These are phyloP conservation scores for Lepidothrix coronata DNA, from an alignment of 2,113 vertebrate species.

Conservation along the genomic window DNA sequence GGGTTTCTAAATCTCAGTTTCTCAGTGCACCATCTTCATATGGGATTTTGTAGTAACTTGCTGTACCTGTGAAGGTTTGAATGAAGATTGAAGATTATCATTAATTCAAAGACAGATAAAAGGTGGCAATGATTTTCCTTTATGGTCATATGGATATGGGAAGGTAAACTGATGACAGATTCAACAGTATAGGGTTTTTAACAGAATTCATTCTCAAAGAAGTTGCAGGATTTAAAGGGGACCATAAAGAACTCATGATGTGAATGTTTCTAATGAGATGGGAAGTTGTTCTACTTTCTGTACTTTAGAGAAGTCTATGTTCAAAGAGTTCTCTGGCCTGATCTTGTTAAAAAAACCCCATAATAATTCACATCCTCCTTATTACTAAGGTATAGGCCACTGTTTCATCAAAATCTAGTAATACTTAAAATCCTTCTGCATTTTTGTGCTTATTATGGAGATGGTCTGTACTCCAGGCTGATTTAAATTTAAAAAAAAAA, in stretches of 20 bases:
- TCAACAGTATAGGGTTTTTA: not conserved
- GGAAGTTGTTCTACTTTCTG: not conserved
- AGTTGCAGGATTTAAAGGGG: not conserved
- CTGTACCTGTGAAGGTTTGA: not conserved
- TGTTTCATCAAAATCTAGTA: not conserved
- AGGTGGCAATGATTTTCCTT: not conserved
- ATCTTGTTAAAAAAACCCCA: not conserved
- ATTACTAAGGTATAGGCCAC: not conserved
- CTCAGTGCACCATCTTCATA: not conserved
- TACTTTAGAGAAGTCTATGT: not conserved
- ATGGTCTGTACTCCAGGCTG: not conserved
- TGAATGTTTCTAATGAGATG: not conserved
- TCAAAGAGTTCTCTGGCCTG: not conserved
- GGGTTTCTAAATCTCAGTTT: not conserved
- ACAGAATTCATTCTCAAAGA: not conserved
- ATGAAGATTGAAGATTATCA: not conserved
- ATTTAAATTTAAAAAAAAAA: conserved; percentile 27
- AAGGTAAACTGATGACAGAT: not conserved
- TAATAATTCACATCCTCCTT: not conserved
- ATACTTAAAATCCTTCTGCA: conserved; percentile 27
- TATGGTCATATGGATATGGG: not conserved
- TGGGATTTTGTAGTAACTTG: not conserved
- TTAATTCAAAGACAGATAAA: not conserved
- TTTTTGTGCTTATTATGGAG: conserved; percentile 11
- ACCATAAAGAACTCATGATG: not conserved